Conservation (phyloP, 2,888 invertebrate genomes). For the Cremastinae sp. region DNA sequence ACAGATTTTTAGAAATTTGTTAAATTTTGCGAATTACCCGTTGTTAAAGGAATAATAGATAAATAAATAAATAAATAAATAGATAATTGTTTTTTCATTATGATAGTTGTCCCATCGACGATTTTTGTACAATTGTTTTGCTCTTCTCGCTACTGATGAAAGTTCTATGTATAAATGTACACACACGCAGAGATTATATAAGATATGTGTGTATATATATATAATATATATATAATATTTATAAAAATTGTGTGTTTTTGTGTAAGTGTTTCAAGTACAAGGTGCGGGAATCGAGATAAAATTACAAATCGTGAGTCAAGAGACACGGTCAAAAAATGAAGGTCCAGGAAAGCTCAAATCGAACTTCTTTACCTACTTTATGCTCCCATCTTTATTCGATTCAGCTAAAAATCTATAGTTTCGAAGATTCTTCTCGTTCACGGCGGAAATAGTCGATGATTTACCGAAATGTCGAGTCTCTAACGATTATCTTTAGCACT, state of each 20-base stretch:
- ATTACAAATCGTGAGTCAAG: slow-evolving; percentile 46
- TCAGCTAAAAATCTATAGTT: slow-evolving; percentile 1
- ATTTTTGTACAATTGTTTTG: slow-evolving; percentile 25
- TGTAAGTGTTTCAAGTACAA: slow-evolving; percentile 38
- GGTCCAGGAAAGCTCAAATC: slow-evolving; percentile 37
- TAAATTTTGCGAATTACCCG: neutral
- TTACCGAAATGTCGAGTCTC: slow-evolving; percentile 5
- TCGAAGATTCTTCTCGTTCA: slow-evolving; percentile 4
- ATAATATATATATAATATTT: slow-evolving; percentile 23
- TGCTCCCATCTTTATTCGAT: neutral
- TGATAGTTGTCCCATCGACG: neutral
- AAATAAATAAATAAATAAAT: neutral
- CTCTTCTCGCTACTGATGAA: slow-evolving; percentile 33
- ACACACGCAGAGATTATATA: neutral
- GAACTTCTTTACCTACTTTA: slow-evolving; percentile 21
- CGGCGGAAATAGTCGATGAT: neutral
- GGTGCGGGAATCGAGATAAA: slow-evolving; percentile 50
- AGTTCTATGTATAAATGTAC: slow-evolving; percentile 9
- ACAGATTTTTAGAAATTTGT: neutral
- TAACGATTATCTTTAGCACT: neutral
- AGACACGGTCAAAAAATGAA: slow-evolving; percentile 42
- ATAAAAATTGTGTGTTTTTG: neutral
- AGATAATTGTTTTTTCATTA: neutral
- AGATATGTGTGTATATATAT: too few relatives aligned
- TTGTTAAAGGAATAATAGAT: neutral